Percentiles rank a stretch among this genome's conserved stretches.
phyloP scores from a whole-genome alignment of 2,113 vertebrate species.

The Montifringilla adamsi region DNA sequence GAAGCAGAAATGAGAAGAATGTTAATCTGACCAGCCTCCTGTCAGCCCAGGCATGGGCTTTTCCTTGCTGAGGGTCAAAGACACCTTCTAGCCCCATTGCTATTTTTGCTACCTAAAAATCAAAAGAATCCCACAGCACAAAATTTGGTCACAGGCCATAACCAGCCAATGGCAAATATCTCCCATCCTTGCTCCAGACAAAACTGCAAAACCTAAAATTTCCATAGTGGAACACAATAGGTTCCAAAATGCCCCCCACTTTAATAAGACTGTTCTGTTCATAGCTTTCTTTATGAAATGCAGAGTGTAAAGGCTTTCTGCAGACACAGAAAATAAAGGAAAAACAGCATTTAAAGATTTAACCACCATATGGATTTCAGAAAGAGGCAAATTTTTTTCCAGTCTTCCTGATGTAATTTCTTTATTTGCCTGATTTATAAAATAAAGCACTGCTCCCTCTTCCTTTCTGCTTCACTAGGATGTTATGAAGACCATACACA shows the following conservation, averaged over 20 bases:
- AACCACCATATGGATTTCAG: not conserved
- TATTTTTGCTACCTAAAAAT: not conserved
- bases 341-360: not conserved
- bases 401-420: not conserved
- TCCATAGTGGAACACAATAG: not conserved
- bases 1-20: not conserved
- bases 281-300: not conserved
- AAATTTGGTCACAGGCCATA: not conserved
- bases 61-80: not conserved
- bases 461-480: not conserved
- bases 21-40: not conserved
- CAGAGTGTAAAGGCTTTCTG: not conserved
- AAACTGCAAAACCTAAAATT: not conserved
- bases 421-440: not conserved
- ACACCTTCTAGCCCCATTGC: not conserved
- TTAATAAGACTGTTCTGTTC: not conserved
- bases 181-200: not conserved
- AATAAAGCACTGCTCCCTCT: not conserved
- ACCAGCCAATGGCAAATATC: not conserved
- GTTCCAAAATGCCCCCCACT: not conserved
- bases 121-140: not conserved
- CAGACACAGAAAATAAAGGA: not conserved
- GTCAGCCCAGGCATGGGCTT: not conserved
- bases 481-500: not conserved
- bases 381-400: not conserved